These are phyloP conservation scores for Suillia variegata DNA, from an alignment of 2,888 invertebrate genomes.

Conservation along the genomic window DNA sequence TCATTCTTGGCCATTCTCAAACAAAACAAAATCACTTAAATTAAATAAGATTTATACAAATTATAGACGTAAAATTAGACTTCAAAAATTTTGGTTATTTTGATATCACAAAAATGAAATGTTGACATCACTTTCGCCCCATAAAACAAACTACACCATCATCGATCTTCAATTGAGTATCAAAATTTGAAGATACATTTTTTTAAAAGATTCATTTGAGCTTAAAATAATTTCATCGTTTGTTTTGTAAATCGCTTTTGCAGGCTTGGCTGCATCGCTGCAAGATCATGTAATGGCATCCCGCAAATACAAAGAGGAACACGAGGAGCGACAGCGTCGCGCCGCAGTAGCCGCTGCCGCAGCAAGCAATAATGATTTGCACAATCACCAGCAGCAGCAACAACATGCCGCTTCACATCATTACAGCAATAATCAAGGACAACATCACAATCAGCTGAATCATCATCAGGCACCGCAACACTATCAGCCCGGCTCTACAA, in stretches of 20 bases:
- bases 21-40: no score
- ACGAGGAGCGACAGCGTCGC: conserved; percentile 58
- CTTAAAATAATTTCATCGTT: background rate
- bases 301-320: conserved; percentile 66
- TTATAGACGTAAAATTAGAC: no score
- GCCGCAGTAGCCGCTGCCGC: conserved; percentile 48
- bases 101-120: no score
- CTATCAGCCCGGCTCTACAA: background rate
- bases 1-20: no score
- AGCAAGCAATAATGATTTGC: conserved; percentile 13
- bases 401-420: conserved; percentile 42
- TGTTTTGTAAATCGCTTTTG: conserved; percentile 4
- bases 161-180: no score
- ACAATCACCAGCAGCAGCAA: conserved; percentile 29
- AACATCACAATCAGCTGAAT: conserved; percentile 29
- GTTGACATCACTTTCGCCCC: no score
- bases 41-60: no score
- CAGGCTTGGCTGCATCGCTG: conserved; percentile 80
- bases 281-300: conserved; percentile 78
- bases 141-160: no score
- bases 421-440: conserved; percentile 16
- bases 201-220: background rate
- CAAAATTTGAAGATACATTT: no score
- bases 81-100: no score
- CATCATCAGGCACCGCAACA: background rate